A percentile compares a stretch with the other conserved stretches of the same genome.
Evolutionary conservation across 2,113 vertebrate species (phyloP).

Genomic region (Eretmochelys imbricata): DNA sequence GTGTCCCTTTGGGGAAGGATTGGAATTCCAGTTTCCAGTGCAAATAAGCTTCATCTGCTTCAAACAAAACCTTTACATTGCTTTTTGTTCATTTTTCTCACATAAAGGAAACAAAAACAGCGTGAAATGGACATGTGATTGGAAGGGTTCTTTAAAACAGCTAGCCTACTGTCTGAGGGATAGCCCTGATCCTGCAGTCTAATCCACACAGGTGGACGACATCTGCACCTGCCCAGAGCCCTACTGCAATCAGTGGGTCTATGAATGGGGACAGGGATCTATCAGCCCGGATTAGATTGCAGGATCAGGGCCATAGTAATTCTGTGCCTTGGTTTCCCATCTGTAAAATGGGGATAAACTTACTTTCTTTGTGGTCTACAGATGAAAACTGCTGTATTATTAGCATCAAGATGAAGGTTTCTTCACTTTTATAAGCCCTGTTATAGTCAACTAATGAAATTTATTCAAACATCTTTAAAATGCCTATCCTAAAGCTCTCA

Average conservation of each 20-base stretch:
- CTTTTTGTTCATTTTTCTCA: slow-evolving; percentile 46
- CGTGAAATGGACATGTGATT: not conserved
- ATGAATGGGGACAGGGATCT: not conserved
- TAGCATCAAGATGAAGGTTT: slow-evolving; percentile 12
- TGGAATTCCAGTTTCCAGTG: not conserved
- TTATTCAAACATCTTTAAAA: slow-evolving; percentile 27
- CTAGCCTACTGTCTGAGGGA: not conserved
- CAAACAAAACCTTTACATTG: not conserved
- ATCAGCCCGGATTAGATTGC: not conserved
- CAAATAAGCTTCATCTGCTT: slow-evolving; percentile 20
- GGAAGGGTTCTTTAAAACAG: slow-evolving; percentile 29
- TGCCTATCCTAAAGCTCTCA: slow-evolving; percentile 6
- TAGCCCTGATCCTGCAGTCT: not conserved
- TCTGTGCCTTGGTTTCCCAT: not conserved
- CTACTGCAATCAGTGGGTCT: not conserved
- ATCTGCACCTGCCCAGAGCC: not conserved
- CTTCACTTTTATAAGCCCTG: not conserved
- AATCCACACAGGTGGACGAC: not conserved
- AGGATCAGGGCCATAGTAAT: not conserved
- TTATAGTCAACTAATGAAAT: not conserved
- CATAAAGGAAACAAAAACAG: slow-evolving; percentile 16
- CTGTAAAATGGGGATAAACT: not conserved
- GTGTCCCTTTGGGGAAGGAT: not conserved
- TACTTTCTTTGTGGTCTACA: not conserved
- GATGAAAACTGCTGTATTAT: not conserved